Conservation (phyloP, 2,797 vertebrate species). For the Melanotaenia nigrans region DNA sequence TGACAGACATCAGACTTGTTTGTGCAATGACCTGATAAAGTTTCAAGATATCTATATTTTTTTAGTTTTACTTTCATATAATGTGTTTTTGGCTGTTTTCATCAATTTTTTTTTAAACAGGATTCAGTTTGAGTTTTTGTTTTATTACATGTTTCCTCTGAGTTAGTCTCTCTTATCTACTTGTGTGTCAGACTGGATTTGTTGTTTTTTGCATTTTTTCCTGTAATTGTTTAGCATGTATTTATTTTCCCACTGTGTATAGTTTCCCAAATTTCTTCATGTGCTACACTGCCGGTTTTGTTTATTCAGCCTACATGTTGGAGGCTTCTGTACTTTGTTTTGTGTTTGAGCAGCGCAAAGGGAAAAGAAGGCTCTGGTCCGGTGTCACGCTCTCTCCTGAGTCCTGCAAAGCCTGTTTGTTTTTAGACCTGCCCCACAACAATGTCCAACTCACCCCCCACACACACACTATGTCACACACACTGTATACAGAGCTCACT, state of each 20-base stretch:
- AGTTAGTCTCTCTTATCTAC: slow-evolving; percentile 40
- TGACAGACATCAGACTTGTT: slow-evolving; percentile 43
- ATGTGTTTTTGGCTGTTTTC: neutral
- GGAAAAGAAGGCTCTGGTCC: slow-evolving; percentile 43
- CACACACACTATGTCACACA: slow-evolving; percentile 58
- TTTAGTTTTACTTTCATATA: slow-evolving; percentile 1
- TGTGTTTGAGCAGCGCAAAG: slow-evolving; percentile 40
- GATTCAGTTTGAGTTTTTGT: neutral
- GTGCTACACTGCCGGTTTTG: slow-evolving; percentile 30
- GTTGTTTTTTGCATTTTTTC: slow-evolving; percentile 70
- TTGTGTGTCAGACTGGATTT: slow-evolving; percentile 31
- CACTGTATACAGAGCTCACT: slow-evolving; percentile 52
- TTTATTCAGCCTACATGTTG: slow-evolving; percentile 56
- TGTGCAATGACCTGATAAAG: slow-evolving; percentile 31
- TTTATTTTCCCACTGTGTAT: slow-evolving; percentile 70
- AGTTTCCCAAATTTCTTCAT: slow-evolving; percentile 66
- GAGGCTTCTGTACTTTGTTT: slow-evolving; percentile 46
- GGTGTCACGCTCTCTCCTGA: slow-evolving; percentile 60
- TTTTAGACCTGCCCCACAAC: slow-evolving; percentile 76
- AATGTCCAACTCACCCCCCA: slow-evolving; percentile 57
- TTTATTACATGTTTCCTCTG: slow-evolving; percentile 24
- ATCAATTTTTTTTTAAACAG: neutral
- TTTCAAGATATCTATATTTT: slow-evolving; percentile 35
- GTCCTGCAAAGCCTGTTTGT: slow-evolving; percentile 73
- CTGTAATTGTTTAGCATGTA: slow-evolving; percentile 69